Conservation (phyloP, 2,888 invertebrate genomes). For the Drosophila limbata region DNA sequence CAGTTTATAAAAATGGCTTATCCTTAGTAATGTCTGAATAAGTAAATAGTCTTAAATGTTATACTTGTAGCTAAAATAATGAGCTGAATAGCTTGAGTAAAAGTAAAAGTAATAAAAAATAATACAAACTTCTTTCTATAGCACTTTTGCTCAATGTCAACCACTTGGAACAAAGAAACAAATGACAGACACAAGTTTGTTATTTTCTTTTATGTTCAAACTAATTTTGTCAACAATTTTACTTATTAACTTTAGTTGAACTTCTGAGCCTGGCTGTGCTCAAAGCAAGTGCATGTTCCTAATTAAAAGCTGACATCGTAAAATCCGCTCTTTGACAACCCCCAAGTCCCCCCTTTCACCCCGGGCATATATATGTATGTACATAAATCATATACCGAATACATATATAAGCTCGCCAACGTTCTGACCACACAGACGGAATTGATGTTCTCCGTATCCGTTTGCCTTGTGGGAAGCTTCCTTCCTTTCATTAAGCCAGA, state of each 20-base stretch:
- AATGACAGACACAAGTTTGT: constrained; percentile 10
- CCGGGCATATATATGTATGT: not conserved
- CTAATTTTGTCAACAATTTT: constrained; percentile 30
- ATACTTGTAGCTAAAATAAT: too few species aligned
- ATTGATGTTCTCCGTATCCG: constrained; percentile 1
- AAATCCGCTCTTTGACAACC: constrained; percentile 16
- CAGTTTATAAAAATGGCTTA: too few species aligned
- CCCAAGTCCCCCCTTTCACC: not conserved
- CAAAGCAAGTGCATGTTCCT: constrained; percentile 38
- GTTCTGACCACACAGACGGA: not conserved
- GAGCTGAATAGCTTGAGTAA: not conserved
- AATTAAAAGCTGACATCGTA: constrained; percentile 44
- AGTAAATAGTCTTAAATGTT: too few species aligned
- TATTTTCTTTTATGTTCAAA: constrained; percentile 13
- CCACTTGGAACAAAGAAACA: constrained; percentile 2
- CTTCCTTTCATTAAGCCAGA: constrained; percentile 15
- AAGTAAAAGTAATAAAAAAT: not conserved
- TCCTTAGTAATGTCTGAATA: too few species aligned
- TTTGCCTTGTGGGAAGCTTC: constrained; percentile 3
- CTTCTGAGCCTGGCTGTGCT: constrained; percentile 22
- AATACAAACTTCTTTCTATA: constrained; percentile 1
- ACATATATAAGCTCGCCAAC: constrained; percentile 1
- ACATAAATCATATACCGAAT: not conserved
- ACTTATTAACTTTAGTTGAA: constrained; percentile 57
- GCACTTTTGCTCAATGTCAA: constrained; percentile 34